A percentile compares a stretch with the other conserved stretches of the same genome.
Conservation (phyloP, 2,888 invertebrate genomes). For the Liodrosophila aerea region DNA sequence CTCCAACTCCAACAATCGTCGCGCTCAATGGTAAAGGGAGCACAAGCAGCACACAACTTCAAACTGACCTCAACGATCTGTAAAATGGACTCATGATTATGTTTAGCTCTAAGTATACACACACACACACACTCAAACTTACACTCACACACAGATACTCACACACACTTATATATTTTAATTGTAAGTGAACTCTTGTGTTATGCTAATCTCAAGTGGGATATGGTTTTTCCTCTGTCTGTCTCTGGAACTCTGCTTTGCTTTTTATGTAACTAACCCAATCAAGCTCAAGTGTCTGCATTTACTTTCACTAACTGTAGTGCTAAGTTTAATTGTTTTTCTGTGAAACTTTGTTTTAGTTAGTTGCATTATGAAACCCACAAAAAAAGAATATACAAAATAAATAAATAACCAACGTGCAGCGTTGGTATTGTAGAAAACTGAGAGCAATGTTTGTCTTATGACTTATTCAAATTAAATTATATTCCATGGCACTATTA, state of each 20-base stretch:
- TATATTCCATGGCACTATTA: too few species aligned
- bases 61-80: slow-evolving; percentile 48
- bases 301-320: slow-evolving; percentile 43
- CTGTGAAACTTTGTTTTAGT: slow-evolving; percentile 47
- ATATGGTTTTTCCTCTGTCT: slow-evolving; percentile 40
- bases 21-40: slow-evolving; percentile 52
- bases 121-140: slow-evolving; percentile 1
- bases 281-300: slow-evolving; percentile 36
- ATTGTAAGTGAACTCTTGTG: slow-evolving; percentile 39
- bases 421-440: background rate
- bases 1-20: slow-evolving; percentile 34
- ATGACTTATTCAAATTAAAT: too few species aligned
- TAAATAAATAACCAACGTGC: slow-evolving; percentile 10
- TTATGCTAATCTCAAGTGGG: slow-evolving; percentile 44
- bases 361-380: slow-evolving; percentile 50
- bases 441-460: background rate
- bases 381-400: slow-evolving; percentile 25
- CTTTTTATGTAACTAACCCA: slow-evolving; percentile 36
- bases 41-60: background rate
- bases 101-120: slow-evolving; percentile 34
- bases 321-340: slow-evolving; percentile 56
- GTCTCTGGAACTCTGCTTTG: slow-evolving; percentile 7
- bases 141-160: slow-evolving; percentile 4
- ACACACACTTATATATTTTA: slow-evolving; percentile 4
- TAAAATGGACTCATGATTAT: slow-evolving; percentile 51